Base-by-base conservation (phyloP, 2,113 vertebrate genomes). In the Actenoides lindsayi region DNA sequence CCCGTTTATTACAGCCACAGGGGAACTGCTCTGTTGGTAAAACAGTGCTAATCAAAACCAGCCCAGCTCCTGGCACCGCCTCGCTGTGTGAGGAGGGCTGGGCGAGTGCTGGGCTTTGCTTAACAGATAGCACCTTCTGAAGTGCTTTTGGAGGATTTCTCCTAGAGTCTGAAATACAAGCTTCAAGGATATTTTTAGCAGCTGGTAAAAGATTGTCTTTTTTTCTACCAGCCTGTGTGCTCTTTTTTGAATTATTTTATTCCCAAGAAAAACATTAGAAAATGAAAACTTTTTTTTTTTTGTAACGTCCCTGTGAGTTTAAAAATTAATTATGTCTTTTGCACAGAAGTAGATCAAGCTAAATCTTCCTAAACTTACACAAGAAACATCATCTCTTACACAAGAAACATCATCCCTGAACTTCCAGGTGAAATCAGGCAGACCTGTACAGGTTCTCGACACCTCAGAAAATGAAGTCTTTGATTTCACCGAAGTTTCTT, bases 111-210 rank as follows among this genome's bases (percentile, higher is more conserved):
- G 81, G 63, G 18, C 5, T 62, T 76, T 78, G 65, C 70, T 73
- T 39, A 87, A 48, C 83, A 90, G 77, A 54, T 10, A 76, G 21
- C 12, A 33, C 60, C 41, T 79, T 79, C 78, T 79, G 79, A 85
- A 93, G 83, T 19, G 6, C 23, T 73, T 87, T 7, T 31, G 75
- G 73, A 90, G 51, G 82, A 67, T 71, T 87, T 63, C 86, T 75
- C 19, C 67, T 83, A 42, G 78, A 67, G 39, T 82, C 75, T 89
- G 83, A 73, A 94, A 56, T 16, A 39, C 35, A 56, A 80, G 28
- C 63, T 46, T 73, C 23, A 48, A 18, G 74, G 57, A 5, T 94
- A 90, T 91, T 95, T 94, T 93, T 95, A 93, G 90, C 78, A 90
- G 53, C 78, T 88, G 44, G 75, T 79, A 48, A 64, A 70, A 91